A percentile compares a stretch with the other conserved stretches of the same genome.
Evolutionary conservation across 2,888 invertebrate genomes (phyloP).

Genomic region (Pristionchus entomophagus): DNA sequence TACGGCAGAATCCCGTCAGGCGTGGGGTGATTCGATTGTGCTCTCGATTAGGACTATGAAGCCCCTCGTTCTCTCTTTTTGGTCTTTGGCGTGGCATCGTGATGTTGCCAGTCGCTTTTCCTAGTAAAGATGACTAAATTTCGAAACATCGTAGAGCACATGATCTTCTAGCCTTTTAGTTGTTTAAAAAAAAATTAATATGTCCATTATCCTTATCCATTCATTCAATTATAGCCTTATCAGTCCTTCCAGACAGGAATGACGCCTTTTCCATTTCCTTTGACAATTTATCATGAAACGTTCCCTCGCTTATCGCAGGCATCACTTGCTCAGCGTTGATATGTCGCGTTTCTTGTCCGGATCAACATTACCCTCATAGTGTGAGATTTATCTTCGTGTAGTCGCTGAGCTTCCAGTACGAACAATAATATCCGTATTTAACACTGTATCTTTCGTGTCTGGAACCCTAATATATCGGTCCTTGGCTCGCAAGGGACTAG

Average conservation of each 20-base stretch:
- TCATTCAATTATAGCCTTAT: no score
- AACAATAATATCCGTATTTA: neutral
- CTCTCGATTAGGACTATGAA: slow-evolving; percentile 8
- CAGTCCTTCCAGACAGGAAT: no score
- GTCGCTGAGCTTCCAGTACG: neutral
- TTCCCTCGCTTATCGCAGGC: no score
- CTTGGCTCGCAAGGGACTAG: no score
- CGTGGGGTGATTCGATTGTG: neutral
- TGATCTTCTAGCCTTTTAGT: neutral
- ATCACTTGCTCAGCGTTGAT: no score
- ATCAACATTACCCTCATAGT: neutral
- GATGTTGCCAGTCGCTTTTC: neutral
- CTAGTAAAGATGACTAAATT: neutral
- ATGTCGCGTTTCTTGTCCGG: no score
- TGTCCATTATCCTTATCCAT: neutral
- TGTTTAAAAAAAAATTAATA: neutral
- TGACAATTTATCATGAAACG: no score
- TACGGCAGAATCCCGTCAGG: neutral
- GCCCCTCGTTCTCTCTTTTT: neutral
- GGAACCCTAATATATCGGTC: no score
- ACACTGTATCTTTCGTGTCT: no score
- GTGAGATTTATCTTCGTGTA: neutral
- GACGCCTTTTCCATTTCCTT: no score
- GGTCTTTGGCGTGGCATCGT: neutral
- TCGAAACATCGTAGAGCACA: neutral